Evolutionary conservation across 2,113 vertebrate species (phyloP).

Genomic region (Corythoichthys haematopterus): DNA sequence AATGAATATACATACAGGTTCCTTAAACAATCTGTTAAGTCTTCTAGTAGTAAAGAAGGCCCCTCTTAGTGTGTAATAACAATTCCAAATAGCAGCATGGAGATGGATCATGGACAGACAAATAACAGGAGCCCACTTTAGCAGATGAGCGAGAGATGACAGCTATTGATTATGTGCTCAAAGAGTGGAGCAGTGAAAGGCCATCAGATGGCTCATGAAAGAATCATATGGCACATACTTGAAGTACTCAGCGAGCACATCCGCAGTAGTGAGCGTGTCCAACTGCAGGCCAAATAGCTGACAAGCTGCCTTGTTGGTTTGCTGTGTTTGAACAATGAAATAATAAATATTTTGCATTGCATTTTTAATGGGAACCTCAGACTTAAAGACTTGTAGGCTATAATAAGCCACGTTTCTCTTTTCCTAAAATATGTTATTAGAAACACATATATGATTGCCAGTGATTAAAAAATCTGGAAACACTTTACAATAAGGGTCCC

Average conservation of each 20-base stretch:
- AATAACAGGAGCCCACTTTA: conserved; percentile 52
- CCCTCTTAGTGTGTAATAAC: conserved; percentile 57
- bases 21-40: conserved; percentile 69
- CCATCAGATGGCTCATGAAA: conserved; percentile 65
- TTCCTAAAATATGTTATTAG: too few relatives aligned
- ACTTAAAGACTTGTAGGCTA: too few relatives aligned
- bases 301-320: conserved; percentile 17
- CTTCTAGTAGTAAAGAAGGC: conserved; percentile 55
- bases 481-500: too few relatives aligned
- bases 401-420: too few relatives aligned
- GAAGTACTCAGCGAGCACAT: conserved; percentile 47
- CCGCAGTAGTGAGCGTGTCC: conserved; percentile 34
- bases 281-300: conserved; percentile 15
- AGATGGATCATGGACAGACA: conserved; percentile 60
- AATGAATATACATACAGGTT: conserved; percentile 56
- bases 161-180: conserved; percentile 73
- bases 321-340: conserved; percentile 31
- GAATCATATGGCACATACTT: conserved; percentile 53
- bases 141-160: conserved; percentile 69
- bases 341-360: conserved; percentile 21
- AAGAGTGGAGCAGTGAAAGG: conserved; percentile 56
- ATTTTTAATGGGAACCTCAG: conserved; percentile 13
- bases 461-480: conserved; percentile 6
- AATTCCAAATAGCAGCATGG: conserved; percentile 63
- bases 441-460: too few relatives aligned